Base-by-base conservation (phyloP, 2,797 vertebrate species). In the Pangasius djambal region DNA sequence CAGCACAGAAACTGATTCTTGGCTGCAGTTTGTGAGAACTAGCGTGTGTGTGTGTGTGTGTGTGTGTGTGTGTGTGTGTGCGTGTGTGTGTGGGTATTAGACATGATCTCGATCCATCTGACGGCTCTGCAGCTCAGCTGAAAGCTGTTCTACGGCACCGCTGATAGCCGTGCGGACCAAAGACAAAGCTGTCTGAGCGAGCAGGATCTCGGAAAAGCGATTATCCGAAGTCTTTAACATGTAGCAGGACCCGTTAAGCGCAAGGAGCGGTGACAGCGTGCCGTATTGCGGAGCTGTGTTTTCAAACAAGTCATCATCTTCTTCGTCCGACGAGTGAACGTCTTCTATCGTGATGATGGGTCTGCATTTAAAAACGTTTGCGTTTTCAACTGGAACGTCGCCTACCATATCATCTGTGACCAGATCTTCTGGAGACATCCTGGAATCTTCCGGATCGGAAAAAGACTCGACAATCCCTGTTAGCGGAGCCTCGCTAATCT, bases 151-250 rank as follows among this genome's bases (percentile, higher is more conserved):
- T 88, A 97, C 90, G 25, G 97, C 97, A 0, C 96, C 95, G 86
- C 95, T 96, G 85, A 98, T 94, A 18, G 97, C 97, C 0, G 96
- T 95, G 91, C 94, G 96, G 89, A 98, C 97, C 0, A 98, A 95
- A 4, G 96, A 96, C 61, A 95, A 93, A 0, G 97, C 97, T 0
- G 95, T 96, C 94, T 97, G 96, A 50, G 96, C 88, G 88, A 98
- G 95, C 67, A 96, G 94, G 74, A 90, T 83, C 89, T 97, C 97
- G 0, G 95, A 94, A 81, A 55, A 59, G 12, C 12, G 86, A 16
- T 69, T 57, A 13, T 91, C 78, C 4, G 65, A 59, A 34, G 65
- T 28, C 48, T 85, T 83, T 22, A 85, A 65, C 4, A 48, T 57
- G 89, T 65, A 77, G 67, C 83, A 90, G 75, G 75, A 85, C 6